A percentile compares a stretch with the other conserved stretches of the same genome.
These are phyloP conservation scores for Biston stratarius DNA, from an alignment of 2,888 invertebrate genomes.

Conservation along the genomic window DNA sequence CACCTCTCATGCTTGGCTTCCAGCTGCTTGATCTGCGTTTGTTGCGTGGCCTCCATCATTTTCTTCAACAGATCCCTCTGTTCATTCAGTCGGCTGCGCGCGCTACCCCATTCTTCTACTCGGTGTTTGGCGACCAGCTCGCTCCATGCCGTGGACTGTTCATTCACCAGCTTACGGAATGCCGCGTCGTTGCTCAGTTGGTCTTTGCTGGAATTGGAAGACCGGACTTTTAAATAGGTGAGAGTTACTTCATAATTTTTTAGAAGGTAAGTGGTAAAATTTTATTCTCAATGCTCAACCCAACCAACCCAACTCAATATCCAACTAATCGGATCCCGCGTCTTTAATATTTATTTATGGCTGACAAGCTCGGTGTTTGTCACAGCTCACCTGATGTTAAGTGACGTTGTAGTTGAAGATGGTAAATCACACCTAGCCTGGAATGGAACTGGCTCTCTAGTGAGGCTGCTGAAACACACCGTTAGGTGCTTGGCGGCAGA, in stretches of 20 bases:
- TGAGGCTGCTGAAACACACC: too few relatives aligned
- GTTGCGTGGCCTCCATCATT: slow-evolving; percentile 94
- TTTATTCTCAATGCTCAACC: not conserved
- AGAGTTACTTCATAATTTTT: not conserved
- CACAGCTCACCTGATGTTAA: too few relatives aligned
- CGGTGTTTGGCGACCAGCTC: slow-evolving; percentile 94
- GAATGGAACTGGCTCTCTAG: too few relatives aligned
- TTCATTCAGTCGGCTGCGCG: slow-evolving; percentile 94
- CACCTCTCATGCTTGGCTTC: slow-evolving; percentile 95
- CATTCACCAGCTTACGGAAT: slow-evolving; percentile 93
- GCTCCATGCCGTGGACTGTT: slow-evolving; percentile 98
- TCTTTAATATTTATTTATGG: too few relatives aligned
- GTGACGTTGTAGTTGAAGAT: too few relatives aligned
- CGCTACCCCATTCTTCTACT: slow-evolving; percentile 93
- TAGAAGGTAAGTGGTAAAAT: not conserved
- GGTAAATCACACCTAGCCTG: too few relatives aligned
- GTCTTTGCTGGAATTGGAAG: slow-evolving; percentile 88
- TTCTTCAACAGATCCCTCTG: slow-evolving; percentile 90
- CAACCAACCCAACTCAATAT: too few relatives aligned
- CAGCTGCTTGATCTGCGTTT: slow-evolving; percentile 94
- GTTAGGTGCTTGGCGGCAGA: too few relatives aligned
- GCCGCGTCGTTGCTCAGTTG: slow-evolving; percentile 92
- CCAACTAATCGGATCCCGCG: too few relatives aligned
- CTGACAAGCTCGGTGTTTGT: too few relatives aligned
- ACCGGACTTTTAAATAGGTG: not conserved